Evolutionary conservation across 2,113 vertebrate species (phyloP).

Genomic region (Rattus norvegicus): DNA sequence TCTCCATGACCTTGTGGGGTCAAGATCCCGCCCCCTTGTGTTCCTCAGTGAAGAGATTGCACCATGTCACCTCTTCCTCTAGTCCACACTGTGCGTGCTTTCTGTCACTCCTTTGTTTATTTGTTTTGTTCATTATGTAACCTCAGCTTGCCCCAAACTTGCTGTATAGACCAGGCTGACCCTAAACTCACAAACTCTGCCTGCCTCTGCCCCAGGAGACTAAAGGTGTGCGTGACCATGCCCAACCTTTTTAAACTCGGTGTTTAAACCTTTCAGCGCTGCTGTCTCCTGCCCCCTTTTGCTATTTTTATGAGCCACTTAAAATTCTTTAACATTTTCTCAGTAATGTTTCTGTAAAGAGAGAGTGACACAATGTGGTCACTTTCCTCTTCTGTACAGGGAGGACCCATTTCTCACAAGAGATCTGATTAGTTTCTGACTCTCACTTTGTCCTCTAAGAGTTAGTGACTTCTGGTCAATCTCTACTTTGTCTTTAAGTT

Average conservation of each 20-base stretch:
- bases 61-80: background rate
- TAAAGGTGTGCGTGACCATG: background rate
- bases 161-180: background rate
- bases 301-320: background rate
- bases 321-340: background rate
- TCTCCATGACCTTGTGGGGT: background rate
- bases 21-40: background rate
- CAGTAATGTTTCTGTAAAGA: background rate
- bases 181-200: background rate
- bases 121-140: background rate
- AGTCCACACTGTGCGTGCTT: background rate
- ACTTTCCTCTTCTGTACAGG: background rate
- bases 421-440: background rate
- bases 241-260: background rate
- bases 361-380: background rate
- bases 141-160: background rate
- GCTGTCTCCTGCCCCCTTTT: background rate
- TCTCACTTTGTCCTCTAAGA: conserved; percentile 8
- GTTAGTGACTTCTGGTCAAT: background rate
- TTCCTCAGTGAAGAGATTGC: background rate
- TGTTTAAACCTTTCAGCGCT: background rate
- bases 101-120: background rate
- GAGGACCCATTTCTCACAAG: background rate
- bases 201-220: background rate
- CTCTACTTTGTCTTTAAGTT: background rate